A percentile compares a stretch with the other conserved stretches of the same genome.
Conservation (phyloP, 2,113 vertebrate species). For the Heterotilapia buettikoferi region DNA sequence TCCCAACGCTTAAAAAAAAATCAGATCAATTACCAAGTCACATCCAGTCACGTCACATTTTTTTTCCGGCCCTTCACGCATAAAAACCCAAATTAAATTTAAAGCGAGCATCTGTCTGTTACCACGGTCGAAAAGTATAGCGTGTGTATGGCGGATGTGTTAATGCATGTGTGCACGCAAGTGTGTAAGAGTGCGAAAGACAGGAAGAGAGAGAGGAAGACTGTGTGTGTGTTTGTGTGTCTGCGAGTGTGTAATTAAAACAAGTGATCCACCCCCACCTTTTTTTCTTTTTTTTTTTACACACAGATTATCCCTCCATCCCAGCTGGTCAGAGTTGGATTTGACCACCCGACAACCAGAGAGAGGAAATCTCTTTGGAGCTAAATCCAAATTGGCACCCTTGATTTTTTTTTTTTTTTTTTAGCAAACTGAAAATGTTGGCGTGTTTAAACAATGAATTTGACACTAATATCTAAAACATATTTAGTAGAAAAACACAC, state of each 20-base stretch:
- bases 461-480: neutral
- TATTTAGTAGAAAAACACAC: neutral
- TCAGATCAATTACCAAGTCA: conserved; percentile 68
- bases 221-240: conserved; percentile 24
- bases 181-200: neutral
- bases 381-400: conserved; percentile 70
- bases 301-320: conserved; percentile 71
- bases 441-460: neutral
- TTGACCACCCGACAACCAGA: conserved; percentile 64
- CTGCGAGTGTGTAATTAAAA: conserved; percentile 72
- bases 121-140: neutral
- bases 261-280: conserved; percentile 52
- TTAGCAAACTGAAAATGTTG: conserved; percentile 15
- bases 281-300: conserved; percentile 29
- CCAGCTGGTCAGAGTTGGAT: conserved; percentile 75
- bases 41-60: conserved; percentile 41
- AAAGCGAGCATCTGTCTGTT: conserved; percentile 31
- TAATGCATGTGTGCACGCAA: neutral
- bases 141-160: neutral
- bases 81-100: conserved; percentile 35
- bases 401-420: conserved; percentile 32
- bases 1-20: conserved; percentile 51
- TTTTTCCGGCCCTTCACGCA: conserved; percentile 4
- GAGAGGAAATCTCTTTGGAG: conserved; percentile 68
- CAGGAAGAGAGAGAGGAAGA: neutral